Percentiles rank a stretch among this genome's conserved stretches.
phyloP scores from a whole-genome alignment of 2,888 invertebrate species.

The Heliconius charithonia region DNA sequence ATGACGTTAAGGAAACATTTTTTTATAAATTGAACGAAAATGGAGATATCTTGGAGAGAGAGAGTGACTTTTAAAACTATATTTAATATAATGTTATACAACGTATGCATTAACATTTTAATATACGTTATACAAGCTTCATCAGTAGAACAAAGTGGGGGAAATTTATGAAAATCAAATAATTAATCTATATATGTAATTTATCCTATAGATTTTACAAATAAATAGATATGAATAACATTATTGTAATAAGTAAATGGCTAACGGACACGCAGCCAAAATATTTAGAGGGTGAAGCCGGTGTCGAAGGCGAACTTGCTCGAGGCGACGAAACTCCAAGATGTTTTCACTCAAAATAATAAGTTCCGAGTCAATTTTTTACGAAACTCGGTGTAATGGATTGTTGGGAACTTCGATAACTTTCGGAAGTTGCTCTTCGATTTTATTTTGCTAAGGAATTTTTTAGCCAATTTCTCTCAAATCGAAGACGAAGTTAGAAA shows the following conservation, averaged over 20 bases:
- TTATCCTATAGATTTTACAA: neutral
- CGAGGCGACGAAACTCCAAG: slow-evolving; percentile 72
- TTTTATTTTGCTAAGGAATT: slow-evolving; percentile 80
- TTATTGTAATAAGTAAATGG: slow-evolving; percentile 39
- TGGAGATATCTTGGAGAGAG: neutral
- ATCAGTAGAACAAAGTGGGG: too few relatives aligned
- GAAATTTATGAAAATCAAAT: too few relatives aligned
- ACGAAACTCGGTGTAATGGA: slow-evolving; percentile 82
- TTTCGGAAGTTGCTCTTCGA: slow-evolving; percentile 82
- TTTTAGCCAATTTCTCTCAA: slow-evolving; percentile 82
- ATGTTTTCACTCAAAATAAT: slow-evolving; percentile 83
- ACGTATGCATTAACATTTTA: too few relatives aligned
- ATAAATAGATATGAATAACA: slow-evolving; percentile 3
- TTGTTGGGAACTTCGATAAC: slow-evolving; percentile 82
- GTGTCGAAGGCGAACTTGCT: slow-evolving; percentile 61
- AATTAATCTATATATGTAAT: neutral
- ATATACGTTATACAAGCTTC: too few relatives aligned
- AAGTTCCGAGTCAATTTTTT: slow-evolving; percentile 81
- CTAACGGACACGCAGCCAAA: slow-evolving; percentile 42
- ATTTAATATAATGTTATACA: too few relatives aligned
- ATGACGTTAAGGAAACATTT: neutral
- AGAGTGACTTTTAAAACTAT: too few relatives aligned
- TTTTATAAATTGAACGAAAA: neutral
- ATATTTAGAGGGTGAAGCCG: slow-evolving; percentile 45
- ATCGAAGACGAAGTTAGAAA: slow-evolving; percentile 67